These are phyloP conservation scores for Perccottus glenii DNA, from an alignment of 2,113 vertebrate species.

Conservation along the genomic window DNA sequence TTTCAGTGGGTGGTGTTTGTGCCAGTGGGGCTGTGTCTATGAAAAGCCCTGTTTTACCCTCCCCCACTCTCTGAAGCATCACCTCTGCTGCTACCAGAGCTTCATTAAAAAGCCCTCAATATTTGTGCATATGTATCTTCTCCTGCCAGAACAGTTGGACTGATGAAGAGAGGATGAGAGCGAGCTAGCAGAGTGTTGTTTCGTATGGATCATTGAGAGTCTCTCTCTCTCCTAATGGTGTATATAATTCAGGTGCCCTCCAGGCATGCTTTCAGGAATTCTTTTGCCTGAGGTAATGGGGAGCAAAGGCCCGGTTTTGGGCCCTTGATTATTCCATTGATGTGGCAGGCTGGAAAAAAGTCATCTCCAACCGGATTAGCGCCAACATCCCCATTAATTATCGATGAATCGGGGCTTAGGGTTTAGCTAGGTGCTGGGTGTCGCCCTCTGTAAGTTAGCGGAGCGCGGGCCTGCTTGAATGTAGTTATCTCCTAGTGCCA, in stretches of 20 bases:
- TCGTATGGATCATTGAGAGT: conserved; percentile 92
- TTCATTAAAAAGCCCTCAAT: conserved; percentile 72
- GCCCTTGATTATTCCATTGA: conserved; percentile 99
- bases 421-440: conserved; percentile 79
- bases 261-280: conserved; percentile 99
- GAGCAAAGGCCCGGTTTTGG: conserved; percentile 95
- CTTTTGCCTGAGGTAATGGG: conserved; percentile 99
- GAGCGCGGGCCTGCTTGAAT: conserved; percentile 74
- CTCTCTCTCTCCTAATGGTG: conserved; percentile 95
- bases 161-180: conserved; percentile 83
- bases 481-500: conserved; percentile 73
- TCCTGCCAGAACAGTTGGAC: conserved; percentile 59
- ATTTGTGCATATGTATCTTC: conserved; percentile 73
- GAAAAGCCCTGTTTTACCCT: conserved; percentile 48
- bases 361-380: conserved; percentile 95
- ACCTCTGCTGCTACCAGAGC: conserved; percentile 48
- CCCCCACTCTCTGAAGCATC: conserved; percentile 35
- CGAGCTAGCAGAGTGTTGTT: conserved; percentile 81
- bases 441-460: conserved; percentile 80
- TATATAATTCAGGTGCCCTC: conserved; percentile 99
- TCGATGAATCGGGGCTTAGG: conserved; percentile 92
- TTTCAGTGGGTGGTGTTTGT: conserved; percentile 39
- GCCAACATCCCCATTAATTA: conserved; percentile 99
- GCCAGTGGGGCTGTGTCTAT: conserved; percentile 20
- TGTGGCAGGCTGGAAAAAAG: conserved; percentile 97